Conservation (phyloP, 1,140 invertebrate genomes). For the Bathynomus jamesi region DNA sequence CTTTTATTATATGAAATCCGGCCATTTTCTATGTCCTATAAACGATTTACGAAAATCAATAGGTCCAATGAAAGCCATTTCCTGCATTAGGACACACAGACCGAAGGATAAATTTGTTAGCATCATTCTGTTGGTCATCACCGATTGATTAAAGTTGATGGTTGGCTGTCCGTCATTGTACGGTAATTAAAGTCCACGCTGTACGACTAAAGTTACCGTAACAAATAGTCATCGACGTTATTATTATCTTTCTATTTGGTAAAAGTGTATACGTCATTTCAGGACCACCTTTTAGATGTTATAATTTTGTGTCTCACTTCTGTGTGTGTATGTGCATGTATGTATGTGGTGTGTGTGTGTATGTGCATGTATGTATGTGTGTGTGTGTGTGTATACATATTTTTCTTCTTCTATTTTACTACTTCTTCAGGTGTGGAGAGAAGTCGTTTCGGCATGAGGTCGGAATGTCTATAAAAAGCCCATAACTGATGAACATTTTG, state of each 20-base stretch:
- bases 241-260: not conserved
- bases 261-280: not conserved
- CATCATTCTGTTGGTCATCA: not conserved
- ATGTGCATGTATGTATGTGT: not conserved
- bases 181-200: not conserved
- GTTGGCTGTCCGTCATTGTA: not conserved
- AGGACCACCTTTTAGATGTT: not conserved
- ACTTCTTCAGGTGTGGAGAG: no score
- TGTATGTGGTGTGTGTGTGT: not conserved
- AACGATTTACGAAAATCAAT: not conserved
- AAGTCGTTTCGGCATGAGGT: no score
- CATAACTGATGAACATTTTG: no score
- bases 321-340: slow-evolving; percentile 2
- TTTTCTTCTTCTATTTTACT: no score
- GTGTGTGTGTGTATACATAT: not conserved
- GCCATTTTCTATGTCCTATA: not conserved
- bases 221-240: not conserved
- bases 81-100: not conserved
- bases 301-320: not conserved
- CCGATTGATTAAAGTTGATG: not conserved
- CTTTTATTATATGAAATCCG: not conserved
- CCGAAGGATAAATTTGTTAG: not conserved
- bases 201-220: not conserved
- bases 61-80: not conserved
- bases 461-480: no score